phyloP scores from a whole-genome alignment of 2,797 vertebrate species.

The Columba guinea region DNA sequence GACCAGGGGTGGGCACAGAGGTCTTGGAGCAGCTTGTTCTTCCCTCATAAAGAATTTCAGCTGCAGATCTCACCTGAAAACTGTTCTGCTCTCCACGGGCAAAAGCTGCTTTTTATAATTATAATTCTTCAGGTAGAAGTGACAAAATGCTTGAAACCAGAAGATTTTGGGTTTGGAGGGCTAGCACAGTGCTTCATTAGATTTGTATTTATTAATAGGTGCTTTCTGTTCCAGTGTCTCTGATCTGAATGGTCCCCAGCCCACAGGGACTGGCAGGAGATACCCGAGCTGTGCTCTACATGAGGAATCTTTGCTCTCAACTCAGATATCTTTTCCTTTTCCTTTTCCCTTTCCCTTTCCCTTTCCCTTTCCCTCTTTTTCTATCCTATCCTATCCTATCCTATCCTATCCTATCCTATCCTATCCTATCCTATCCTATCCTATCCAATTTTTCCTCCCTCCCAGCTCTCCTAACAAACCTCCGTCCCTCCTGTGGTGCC shows the following conservation, averaged over 20 bases:
- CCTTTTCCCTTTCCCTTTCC: too few relatives aligned
- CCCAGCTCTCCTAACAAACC: accelerated
- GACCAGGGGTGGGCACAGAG: neutral
- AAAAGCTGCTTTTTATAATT: neutral
- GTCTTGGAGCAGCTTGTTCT: neutral
- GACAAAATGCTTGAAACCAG: neutral
- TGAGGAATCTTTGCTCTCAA: accelerated
- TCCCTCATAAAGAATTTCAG: accelerated
- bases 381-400: too few relatives aligned
- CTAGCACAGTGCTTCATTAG: accelerated
- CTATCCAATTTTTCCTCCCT: too few relatives aligned
- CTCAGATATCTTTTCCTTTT: too few relatives aligned
- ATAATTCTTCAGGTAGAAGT: accelerated
- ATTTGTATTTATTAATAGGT: neutral
- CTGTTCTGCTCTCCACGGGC: accelerated
- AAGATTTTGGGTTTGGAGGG: accelerated
- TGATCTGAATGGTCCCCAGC: neutral
- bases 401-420: too few relatives aligned
- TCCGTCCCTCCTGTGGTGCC: neutral
- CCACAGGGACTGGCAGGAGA: neutral
- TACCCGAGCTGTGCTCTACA: accelerated
- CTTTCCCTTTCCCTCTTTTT: too few relatives aligned
- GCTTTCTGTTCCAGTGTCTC: neutral
- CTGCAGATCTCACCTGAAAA: accelerated
- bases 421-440: too few relatives aligned